Percentiles rank a stretch among this genome's conserved stretches.
These are phyloP conservation scores for Petrophora chlorosata DNA, from an alignment of 2,888 invertebrate genomes.

Conservation along the genomic window DNA sequence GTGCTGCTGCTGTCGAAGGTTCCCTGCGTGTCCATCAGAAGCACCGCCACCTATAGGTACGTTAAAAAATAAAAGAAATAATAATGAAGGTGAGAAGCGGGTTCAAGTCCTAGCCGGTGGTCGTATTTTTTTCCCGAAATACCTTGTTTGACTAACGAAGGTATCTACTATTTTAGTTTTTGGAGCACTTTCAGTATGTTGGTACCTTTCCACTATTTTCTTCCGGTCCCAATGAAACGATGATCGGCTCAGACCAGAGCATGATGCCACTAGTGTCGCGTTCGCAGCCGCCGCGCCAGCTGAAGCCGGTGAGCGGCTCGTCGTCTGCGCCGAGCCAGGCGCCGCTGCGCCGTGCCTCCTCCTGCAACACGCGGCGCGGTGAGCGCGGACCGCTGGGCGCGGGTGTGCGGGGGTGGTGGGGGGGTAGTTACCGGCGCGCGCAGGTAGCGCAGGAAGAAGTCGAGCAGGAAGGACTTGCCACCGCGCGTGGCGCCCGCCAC, in stretches of 20 bases:
- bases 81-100: no score
- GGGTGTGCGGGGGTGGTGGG: not conserved
- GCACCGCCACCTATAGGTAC: conserved; percentile 86
- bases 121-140: no score
- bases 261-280: conserved; percentile 97
- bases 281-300: conserved; percentile 96
- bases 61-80: no score
- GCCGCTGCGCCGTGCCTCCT: conserved; percentile 35
- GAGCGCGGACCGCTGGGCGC: not conserved
- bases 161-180: no score
- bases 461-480: conserved; percentile 56
- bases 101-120: no score
- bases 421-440: conserved; percentile 41
- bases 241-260: conserved; percentile 95
- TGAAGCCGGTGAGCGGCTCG: conserved; percentile 91
- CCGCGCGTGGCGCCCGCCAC: conserved; percentile 55
- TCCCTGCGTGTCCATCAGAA: conserved; percentile 94
- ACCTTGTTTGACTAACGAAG: no score
- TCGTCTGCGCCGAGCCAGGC: conserved; percentile 89
- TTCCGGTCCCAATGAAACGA: conserved; percentile 78
- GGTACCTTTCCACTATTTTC: conserved; percentile 46
- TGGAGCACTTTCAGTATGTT: no score
- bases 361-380: conserved; percentile 31
- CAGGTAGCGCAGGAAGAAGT: conserved; percentile 52
- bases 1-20: conserved; percentile 97